Base-by-base conservation (phyloP, 2,888 invertebrate species). In the Leptinotarsa tumamoca region DNA sequence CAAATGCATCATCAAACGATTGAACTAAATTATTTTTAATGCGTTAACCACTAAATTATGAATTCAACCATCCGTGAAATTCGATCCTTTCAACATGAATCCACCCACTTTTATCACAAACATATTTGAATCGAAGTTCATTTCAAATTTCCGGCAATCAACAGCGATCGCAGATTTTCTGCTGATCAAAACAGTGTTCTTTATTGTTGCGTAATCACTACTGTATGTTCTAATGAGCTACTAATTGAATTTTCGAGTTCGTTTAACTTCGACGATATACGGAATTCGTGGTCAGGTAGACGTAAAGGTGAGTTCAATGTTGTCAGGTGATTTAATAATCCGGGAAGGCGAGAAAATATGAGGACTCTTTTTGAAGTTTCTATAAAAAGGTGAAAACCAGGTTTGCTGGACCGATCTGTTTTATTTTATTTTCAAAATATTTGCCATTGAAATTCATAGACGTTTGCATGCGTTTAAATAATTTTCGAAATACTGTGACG, bases 231-330 rank as follows among this genome's bases (percentile, higher is more conserved):
- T 72, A 74, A 73, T 73, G 70, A 73, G 68, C 27, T 51, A 68
- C 71, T 79, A 79, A 78, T 79, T 79, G 75, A 73, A 73, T 77
- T 77, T 72, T 54, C 68, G 63, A 68, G 74, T 76, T 78, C 77
- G 79, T 73, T 68, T 49, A 67, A 71, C 72, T 79, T 81, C 82
- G 83, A 80, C 67, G 27, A n/a, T 50, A 72, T 75, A 79, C 82
- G 82, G 77, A 51, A 49, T 67, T 50, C 63, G 73, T 77, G 80
- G 80, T 76, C 81, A 82, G 81, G 82, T 82, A 82, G 80, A 82
- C 79, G 81, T 76, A 79, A 75, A 80, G 71, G 71, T 76, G 67
- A 69, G 58, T 63, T 21, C 68, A 43, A 13, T 73, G 73, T 79
- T 82, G 78, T 75, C 78, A 77, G 72, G 73, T 73, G 43, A 27